These are phyloP conservation scores for Cassiopea xamachana DNA, from an alignment of 30 jellyfish, hydroid and myxozoan genomes.

Conservation along the genomic window DNA sequence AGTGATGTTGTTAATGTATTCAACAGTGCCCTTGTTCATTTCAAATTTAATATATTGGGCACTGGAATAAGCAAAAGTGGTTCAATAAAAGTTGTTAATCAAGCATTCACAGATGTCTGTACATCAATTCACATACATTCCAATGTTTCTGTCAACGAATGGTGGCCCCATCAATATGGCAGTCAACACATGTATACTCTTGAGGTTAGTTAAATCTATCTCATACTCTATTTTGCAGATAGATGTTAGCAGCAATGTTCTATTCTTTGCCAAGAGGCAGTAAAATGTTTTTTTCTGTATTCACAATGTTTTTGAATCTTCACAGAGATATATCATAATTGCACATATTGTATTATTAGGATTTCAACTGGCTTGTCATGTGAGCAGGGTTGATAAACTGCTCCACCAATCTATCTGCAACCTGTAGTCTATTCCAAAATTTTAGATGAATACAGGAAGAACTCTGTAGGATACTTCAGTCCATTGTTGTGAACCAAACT, in stretches of 20 bases:
- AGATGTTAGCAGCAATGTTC: not conserved
- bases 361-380: too few species aligned
- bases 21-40: not conserved
- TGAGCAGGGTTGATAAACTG: too few species aligned
- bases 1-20: not conserved
- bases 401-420: too few species aligned
- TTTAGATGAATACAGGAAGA: too few species aligned
- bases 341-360: too few species aligned
- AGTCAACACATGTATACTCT: conserved; percentile 65
- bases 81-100: not conserved
- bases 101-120: not conserved
- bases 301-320: too few species aligned
- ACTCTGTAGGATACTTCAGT: too few species aligned
- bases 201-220: conserved; percentile 32
- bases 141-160: conserved; percentile 14
- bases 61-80: not conserved
- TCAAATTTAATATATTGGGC: not conserved
- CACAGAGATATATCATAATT: too few species aligned
- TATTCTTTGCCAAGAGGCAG: too few species aligned
- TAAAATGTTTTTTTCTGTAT: too few species aligned
- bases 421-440: too few species aligned
- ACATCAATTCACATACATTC: not conserved
- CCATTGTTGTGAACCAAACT: too few species aligned
- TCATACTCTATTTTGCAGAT: not conserved
- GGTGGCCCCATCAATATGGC: conserved; percentile 99